phyloP scores from a whole-genome alignment of 2,888 invertebrate species.

The Melinaea marsaeus region DNA sequence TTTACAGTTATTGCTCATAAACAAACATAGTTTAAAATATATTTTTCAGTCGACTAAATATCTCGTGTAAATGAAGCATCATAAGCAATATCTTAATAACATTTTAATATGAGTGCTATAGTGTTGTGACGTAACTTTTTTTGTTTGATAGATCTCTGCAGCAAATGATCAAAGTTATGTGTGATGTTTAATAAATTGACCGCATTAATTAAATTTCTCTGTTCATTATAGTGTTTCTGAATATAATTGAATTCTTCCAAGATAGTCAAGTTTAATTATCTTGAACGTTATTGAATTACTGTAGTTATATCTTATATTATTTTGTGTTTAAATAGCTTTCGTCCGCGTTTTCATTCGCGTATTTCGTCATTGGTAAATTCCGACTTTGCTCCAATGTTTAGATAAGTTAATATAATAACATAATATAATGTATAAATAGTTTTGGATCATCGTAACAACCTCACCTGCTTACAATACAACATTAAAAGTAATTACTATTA shows the following conservation, averaged over 20 bases:
- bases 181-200: slow-evolving; percentile 2
- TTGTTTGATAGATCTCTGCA: slow-evolving; percentile 8
- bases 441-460: too few species aligned
- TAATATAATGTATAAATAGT: too few species aligned
- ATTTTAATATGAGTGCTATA: slow-evolving; percentile 31
- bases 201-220: neutral
- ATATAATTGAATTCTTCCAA: neutral
- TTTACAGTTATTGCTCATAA: neutral
- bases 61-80: slow-evolving; percentile 20
- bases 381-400: too few species aligned
- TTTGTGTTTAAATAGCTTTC: too few species aligned
- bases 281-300: too few species aligned
- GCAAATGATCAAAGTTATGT: slow-evolving; percentile 7
- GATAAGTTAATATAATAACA: too few species aligned
- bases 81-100: slow-evolving; percentile 32
- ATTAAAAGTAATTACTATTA: too few species aligned
- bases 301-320: too few species aligned
- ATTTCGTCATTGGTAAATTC: too few species aligned
- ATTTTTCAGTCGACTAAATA: slow-evolving; percentile 13
- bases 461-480: too few species aligned
- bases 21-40: neutral
- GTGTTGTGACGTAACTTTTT: slow-evolving; percentile 7
- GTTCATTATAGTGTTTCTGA: neutral
- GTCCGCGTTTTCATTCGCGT: too few species aligned
- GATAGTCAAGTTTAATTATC: too few species aligned